These are phyloP conservation scores for Campoplex nolae DNA, from an alignment of 2,888 invertebrate genomes.

Conservation along the genomic window DNA sequence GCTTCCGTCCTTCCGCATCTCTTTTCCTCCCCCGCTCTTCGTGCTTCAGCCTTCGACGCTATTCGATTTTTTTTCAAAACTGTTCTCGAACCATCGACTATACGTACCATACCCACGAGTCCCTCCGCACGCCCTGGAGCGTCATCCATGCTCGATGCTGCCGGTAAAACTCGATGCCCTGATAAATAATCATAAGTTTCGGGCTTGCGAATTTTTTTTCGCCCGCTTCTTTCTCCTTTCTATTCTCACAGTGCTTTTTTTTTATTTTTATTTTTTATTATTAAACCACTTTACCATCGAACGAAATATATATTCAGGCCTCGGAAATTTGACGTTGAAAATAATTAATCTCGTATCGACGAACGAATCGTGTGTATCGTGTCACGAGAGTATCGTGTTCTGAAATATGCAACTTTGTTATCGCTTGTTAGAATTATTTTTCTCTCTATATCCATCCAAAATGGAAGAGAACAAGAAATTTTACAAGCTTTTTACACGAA, in stretches of 20 bases:
- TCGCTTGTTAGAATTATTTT: neutral
- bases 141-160: constrained; percentile 48
- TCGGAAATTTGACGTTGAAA: neutral
- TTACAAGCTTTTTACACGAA: neutral
- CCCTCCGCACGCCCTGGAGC: constrained; percentile 45
- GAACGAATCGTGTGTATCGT: neutral
- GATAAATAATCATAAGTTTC: constrained; percentile 82
- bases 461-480: neutral
- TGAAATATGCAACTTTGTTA: neutral
- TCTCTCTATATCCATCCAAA: neutral
- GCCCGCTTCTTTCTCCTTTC: constrained; percentile 37
- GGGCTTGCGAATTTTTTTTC: constrained; percentile 58
- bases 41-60: constrained; percentile 70
- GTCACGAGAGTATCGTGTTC: neutral
- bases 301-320: neutral
- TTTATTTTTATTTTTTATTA: neutral
- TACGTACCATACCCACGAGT: constrained; percentile 38
- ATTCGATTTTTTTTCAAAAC: constrained; percentile 68
- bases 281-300: constrained; percentile 17
- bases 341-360: constrained; percentile 11
- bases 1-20: constrained; percentile 68
- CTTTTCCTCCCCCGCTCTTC: constrained; percentile 69
- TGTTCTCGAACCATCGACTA: constrained; percentile 66
- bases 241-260: constrained; percentile 37
- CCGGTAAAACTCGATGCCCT: constrained; percentile 73